A percentile compares a stretch with the other conserved stretches of the same genome.
Conservation (phyloP, 2,888 invertebrate genomes). For the Ceratothoa steindachneri region DNA sequence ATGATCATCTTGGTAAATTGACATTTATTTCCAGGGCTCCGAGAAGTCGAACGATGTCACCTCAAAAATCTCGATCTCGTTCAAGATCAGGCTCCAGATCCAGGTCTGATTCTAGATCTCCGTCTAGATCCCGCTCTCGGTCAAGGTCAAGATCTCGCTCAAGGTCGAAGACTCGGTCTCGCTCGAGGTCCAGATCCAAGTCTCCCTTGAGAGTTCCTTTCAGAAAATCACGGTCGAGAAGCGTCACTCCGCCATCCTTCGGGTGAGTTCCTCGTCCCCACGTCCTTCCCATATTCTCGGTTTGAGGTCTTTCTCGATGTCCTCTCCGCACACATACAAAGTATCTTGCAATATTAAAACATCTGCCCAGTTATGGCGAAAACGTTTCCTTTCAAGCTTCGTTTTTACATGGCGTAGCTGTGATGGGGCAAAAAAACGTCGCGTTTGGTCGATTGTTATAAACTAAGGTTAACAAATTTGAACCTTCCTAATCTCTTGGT, state of each 20-base stretch:
- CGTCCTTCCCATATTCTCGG: neutral
- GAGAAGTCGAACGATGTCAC: conserved; percentile 48
- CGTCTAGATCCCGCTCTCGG: conserved; percentile 51
- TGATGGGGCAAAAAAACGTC: too few relatives aligned
- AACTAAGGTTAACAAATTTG: too few relatives aligned
- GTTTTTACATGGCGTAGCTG: too few relatives aligned
- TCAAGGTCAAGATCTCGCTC: conserved; percentile 54
- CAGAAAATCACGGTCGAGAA: conserved; percentile 16
- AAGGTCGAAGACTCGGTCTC: conserved; percentile 21
- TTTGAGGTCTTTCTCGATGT: neutral
- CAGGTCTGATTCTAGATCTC: conserved; percentile 53
- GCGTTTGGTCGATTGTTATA: too few relatives aligned
- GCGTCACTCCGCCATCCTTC: conserved; percentile 60
- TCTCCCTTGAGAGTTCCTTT: conserved; percentile 40
- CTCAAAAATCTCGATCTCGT: conserved; percentile 52
- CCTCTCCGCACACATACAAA: too few relatives aligned
- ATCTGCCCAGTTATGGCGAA: too few relatives aligned
- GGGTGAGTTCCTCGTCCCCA: conserved; percentile 58
- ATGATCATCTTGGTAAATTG: too few relatives aligned
- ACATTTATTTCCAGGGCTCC: neutral
- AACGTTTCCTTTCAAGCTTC: too few relatives aligned
- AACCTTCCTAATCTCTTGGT: too few relatives aligned
- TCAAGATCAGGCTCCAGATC: conserved; percentile 52
- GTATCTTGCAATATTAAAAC: too few relatives aligned
- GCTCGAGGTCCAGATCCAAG: conserved; percentile 53